Conservation (phyloP, 2,888 invertebrate genomes). For the Boloria euphrosyne region DNA sequence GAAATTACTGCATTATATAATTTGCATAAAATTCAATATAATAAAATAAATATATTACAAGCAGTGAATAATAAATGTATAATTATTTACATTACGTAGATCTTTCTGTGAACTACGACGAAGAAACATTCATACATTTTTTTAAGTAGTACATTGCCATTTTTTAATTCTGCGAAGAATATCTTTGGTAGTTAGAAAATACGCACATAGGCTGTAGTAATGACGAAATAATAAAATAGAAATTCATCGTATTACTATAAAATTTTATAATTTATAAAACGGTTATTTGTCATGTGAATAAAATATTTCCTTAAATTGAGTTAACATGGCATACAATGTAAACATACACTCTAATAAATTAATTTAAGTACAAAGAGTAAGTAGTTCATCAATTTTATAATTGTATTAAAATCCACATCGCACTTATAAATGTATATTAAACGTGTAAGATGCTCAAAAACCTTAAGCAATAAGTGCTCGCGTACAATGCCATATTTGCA, state of each 20-base stretch:
- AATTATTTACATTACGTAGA: constrained; percentile 32
- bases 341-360: constrained; percentile 19
- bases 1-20: constrained; percentile 8
- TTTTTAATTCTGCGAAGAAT: constrained; percentile 24
- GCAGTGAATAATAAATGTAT: constrained; percentile 31
- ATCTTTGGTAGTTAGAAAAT: constrained; percentile 39
- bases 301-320: constrained; percentile 20
- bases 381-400: constrained; percentile 40
- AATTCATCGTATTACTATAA: constrained; percentile 2
- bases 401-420: constrained; percentile 39
- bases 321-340: constrained; percentile 29
- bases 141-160: constrained; percentile 36
- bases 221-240: constrained; percentile 10
- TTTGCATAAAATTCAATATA: constrained; percentile 14
- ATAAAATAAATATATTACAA: constrained; percentile 26
- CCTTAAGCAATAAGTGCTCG: constrained; percentile 55
- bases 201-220: constrained; percentile 16
- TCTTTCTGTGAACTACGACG: constrained; percentile 18
- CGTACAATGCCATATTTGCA: constrained; percentile 77
- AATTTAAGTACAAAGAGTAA: constrained; percentile 58
- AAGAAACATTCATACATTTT: constrained; percentile 21
- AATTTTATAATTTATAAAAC: constrained; percentile 18
- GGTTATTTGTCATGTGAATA: constrained; percentile 26
- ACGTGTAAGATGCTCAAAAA: constrained; percentile 46
- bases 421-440: constrained; percentile 16